Conservation (phyloP, 2,113 vertebrate genomes). For the Tonatia bakeri region DNA sequence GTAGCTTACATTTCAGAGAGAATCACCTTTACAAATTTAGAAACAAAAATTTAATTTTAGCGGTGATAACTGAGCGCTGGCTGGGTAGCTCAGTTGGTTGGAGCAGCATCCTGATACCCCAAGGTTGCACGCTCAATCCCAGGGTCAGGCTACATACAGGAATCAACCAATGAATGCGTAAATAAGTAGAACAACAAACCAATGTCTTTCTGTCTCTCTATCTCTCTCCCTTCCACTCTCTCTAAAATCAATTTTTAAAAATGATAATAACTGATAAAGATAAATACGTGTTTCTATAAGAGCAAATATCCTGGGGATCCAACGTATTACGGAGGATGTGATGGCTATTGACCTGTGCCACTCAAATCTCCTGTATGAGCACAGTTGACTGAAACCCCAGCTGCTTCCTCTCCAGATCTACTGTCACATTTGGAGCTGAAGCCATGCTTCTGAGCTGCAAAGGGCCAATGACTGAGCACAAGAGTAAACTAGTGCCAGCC, state of each 20-base stretch:
- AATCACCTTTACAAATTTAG: background rate
- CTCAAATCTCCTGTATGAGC: background rate
- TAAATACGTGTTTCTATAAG: background rate
- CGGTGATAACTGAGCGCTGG: background rate
- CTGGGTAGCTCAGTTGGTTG: no score
- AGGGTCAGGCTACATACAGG: no score
- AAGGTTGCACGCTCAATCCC: no score
- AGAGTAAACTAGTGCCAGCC: background rate
- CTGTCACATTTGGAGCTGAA: background rate
- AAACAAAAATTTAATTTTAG: background rate
- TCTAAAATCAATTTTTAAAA: no score
- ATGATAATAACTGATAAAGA: background rate
- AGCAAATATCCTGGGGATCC: background rate
- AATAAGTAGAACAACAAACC: no score
- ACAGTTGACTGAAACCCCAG: background rate
- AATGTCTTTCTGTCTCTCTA: no score
- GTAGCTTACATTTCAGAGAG: background rate
- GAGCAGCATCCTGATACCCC: no score
- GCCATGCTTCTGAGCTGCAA: background rate
- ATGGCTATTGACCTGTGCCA: accelerated
- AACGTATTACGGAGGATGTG: background rate
- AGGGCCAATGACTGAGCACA: background rate
- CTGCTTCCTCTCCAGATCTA: background rate
- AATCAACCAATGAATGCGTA: no score
- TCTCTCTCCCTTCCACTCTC: no score